Evolutionary conservation across 2,888 invertebrate species (phyloP), one percentile per base, ranked within the genome.

Genomic region (Acrocyrtus sp.): DNA sequence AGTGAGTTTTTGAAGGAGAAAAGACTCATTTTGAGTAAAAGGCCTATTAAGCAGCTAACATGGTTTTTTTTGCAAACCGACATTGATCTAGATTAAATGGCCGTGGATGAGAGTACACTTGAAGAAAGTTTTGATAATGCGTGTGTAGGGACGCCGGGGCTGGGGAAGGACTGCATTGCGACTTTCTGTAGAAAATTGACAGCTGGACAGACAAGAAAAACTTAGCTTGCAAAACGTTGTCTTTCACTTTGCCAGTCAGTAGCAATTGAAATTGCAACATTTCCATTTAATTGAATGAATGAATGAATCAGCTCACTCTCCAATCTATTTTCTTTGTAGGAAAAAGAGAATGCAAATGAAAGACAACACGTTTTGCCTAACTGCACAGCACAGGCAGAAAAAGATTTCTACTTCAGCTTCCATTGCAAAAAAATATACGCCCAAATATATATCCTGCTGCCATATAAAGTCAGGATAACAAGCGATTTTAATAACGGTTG

Each of bases 71-170:
- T 62, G 3, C 15, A 39, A 43, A 5, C 27, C 24, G 63, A 54
- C 63, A 65, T 65, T 65, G 63, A 65, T 65, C 56, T 57, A 66
- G 66, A 66, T 66, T 66, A 66, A 57, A 57, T 54, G 54, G 65
- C 54, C 65, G 48, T 66, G 56, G 57, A 51, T 65, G 65, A 15
- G n/a, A n/a, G n/a, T n/a, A n/a, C n/a, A n/a, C n/a, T n/a, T n/a
- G n/a, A n/a, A n/a, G n/a, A n/a, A n/a, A n/a, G n/a, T n/a, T n/a
- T n/a, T n/a, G n/a, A n/a, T n/a, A n/a, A n/a, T n/a, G n/a, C n/a
- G n/a, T n/a, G n/a, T 39, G 6, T 39, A 10, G 39, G 39, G 6
- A 12, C 15, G 6, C 8, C 15, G 12, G 39, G 39, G 12, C 15
- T 39, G 6, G 12, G 39, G 12, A 6, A 39, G 12, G 39, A 6